These are phyloP conservation scores for Nymphalis io DNA, from an alignment of 1,140 invertebrate genomes.

Conservation along the genomic window DNA sequence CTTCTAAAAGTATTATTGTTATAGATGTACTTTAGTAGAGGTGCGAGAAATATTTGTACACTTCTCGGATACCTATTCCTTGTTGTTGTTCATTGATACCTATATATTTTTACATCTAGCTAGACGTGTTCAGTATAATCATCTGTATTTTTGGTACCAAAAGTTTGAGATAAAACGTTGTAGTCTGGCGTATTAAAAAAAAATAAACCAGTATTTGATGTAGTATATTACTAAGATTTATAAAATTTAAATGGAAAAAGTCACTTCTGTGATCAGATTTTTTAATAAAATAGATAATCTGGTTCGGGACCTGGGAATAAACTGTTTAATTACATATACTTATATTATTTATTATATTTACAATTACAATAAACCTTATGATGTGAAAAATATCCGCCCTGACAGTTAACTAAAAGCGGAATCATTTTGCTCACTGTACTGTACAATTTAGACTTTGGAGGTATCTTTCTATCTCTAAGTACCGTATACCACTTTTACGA, in stretches of 20 bases:
- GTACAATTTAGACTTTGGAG: conserved; percentile 41
- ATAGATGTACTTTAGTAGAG: conserved; percentile 76
- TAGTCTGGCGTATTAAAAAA: conserved; percentile 47
- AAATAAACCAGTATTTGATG: conserved; percentile 32
- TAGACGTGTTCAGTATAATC: conserved; percentile 77
- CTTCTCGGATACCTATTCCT: conserved; percentile 77
- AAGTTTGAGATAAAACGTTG: conserved; percentile 59
- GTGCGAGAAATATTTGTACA: conserved; percentile 77
- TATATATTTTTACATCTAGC: conserved; percentile 80
- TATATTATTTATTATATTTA: conserved; percentile 19
- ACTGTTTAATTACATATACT: conserved; percentile 26
- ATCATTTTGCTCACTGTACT: conserved; percentile 49
- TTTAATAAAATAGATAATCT: conserved; percentile 28
- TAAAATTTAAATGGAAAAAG: conserved; percentile 12
- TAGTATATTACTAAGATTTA: conserved; percentile 24
- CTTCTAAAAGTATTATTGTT: conserved; percentile 80
- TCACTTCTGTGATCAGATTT: conserved; percentile 39
- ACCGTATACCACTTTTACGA: conserved; percentile 28
- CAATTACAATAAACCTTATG: conserved; percentile 41
- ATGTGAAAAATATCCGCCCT: conserved; percentile 48
- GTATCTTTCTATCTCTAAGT: conserved; percentile 37
- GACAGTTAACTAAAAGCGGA: conserved; percentile 47
- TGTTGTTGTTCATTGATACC: conserved; percentile 80
- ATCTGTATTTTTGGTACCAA: conserved; percentile 79
- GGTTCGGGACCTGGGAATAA: conserved; percentile 33